phyloP scores from a whole-genome alignment of 2,113 vertebrate species.

The Mola mola region DNA sequence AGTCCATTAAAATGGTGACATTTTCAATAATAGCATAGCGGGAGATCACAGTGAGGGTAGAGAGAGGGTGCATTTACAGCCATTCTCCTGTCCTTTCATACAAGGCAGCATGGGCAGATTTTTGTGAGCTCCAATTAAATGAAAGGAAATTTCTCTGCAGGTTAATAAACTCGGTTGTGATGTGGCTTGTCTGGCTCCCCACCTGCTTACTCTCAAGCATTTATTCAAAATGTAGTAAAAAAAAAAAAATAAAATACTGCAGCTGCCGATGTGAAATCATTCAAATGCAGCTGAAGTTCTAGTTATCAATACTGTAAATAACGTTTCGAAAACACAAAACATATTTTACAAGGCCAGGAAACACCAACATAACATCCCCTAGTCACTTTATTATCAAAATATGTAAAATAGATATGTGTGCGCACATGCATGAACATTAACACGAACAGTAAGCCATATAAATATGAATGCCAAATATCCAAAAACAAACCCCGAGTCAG shows the following conservation, averaged over 20 bases:
- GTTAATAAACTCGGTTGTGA: slow-evolving; percentile 30
- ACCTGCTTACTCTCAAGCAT: slow-evolving; percentile 6
- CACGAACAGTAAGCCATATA: too few species aligned
- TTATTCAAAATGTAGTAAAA: slow-evolving; percentile 14
- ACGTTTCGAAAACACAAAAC: too few species aligned
- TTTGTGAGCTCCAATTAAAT: slow-evolving; percentile 54
- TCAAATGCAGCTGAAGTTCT: slow-evolving; percentile 22
- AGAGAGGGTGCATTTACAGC: slow-evolving; percentile 46
- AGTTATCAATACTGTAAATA: slow-evolving; percentile 8
- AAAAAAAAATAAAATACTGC: not conserved
- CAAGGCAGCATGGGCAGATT: slow-evolving; percentile 35
- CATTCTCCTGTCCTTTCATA: slow-evolving; percentile 48
- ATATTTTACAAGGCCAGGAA: too few species aligned
- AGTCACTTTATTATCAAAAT: too few species aligned
- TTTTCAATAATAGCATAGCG: slow-evolving; percentile 69
- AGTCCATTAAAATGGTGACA: slow-evolving; percentile 68
- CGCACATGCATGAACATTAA: too few species aligned
- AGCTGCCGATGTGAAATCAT: slow-evolving; percentile 11
- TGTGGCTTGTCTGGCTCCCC: slow-evolving; percentile 27
- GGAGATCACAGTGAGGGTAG: slow-evolving; percentile 54
- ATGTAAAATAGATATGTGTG: too few species aligned
- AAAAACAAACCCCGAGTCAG: too few species aligned
- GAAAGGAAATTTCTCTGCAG: slow-evolving; percentile 48
- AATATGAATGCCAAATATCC: too few species aligned
- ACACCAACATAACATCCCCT: too few species aligned